phyloP scores from a whole-genome alignment of 2,797 vertebrate genomes.

The Thaleichthys pacificus region DNA sequence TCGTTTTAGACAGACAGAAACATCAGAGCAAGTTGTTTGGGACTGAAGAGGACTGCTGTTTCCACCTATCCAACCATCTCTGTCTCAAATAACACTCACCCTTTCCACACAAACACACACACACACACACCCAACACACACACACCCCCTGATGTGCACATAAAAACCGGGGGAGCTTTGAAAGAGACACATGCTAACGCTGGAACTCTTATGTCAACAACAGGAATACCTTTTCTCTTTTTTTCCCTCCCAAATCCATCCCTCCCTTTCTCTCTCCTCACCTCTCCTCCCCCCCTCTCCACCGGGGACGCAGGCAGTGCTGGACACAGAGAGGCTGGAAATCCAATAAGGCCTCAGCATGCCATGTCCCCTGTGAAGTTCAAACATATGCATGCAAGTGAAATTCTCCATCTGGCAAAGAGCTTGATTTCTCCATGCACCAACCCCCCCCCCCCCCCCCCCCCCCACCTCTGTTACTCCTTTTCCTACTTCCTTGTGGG shows the following conservation, averaged over 20 bases:
- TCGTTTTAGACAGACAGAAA: background rate
- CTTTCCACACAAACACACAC: constrained; percentile 11
- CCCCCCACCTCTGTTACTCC: background rate
- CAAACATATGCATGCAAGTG: constrained; percentile 42
- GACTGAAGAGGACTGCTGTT: constrained; percentile 17
- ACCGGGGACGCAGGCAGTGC: constrained; percentile 22
- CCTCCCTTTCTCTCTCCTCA: constrained; percentile 14
- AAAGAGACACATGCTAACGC: constrained; percentile 34
- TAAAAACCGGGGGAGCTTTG: constrained; percentile 42
- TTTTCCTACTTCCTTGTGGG: background rate
- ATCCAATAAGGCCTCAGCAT: constrained; percentile 49
- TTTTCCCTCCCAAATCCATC: background rate
- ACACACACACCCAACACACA: background rate
- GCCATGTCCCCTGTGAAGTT: constrained; percentile 35
- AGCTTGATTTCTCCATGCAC: constrained; percentile 14
- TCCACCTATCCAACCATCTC: constrained; percentile 16
- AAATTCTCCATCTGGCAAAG: constrained; percentile 38
- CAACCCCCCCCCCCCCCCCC: background rate
- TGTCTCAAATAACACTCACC: constrained; percentile 42
- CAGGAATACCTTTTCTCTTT: constrained; percentile 42
- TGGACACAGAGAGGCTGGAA: constrained; percentile 34
- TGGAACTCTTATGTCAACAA: constrained; percentile 45
- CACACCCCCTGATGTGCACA: constrained; percentile 44
- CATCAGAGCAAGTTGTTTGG: constrained; percentile 8
- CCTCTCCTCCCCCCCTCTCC: no score